phyloP scores from a whole-genome alignment of 2,113 vertebrate genomes.

The Cinclus mexicanus region DNA sequence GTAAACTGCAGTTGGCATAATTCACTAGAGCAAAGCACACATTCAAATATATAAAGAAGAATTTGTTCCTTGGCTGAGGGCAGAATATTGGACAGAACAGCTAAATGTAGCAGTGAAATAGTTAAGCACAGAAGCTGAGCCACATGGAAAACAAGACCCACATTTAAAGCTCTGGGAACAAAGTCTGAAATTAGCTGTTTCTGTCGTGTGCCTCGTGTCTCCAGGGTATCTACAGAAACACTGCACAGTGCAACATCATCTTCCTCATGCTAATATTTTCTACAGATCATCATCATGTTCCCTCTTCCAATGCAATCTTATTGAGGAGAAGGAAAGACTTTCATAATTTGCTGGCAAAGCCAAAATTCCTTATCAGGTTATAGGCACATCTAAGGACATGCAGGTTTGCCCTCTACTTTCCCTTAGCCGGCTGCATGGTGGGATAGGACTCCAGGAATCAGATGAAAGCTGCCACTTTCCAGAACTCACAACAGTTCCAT shows the following conservation, averaged over 20 bases:
- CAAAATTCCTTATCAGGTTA: neutral
- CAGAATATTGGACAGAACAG: neutral
- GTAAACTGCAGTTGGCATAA: conserved; percentile 14
- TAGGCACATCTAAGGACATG: neutral
- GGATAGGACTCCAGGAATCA: neutral
- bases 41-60: neutral
- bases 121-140: neutral
- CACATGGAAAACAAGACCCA: neutral
- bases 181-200: neutral
- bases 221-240: neutral
- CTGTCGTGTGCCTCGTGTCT: neutral
- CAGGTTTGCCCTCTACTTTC: neutral
- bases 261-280: neutral
- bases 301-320: neutral
- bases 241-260: neutral
- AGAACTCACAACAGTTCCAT: neutral
- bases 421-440: accelerated
- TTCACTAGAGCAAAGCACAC: conserved; percentile 5
- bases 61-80: neutral
- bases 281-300: neutral
- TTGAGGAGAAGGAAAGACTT: neutral
- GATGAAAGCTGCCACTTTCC: neutral
- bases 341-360: neutral
- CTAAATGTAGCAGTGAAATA: neutral
- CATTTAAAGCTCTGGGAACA: neutral